Base-by-base conservation (phyloP, 2,888 invertebrate species). In the Colostygia pectinataria region DNA sequence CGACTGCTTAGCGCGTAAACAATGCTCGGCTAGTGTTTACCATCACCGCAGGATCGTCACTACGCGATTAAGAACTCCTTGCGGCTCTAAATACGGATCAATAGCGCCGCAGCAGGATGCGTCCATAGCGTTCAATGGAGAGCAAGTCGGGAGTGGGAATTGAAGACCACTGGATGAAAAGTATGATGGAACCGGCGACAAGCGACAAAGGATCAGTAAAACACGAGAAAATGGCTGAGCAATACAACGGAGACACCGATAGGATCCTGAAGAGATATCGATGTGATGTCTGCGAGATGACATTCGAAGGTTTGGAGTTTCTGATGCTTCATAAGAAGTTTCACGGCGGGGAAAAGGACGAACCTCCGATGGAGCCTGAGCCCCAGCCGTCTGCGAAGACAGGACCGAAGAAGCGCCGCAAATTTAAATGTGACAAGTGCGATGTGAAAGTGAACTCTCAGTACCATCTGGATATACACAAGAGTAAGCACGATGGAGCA, bases 121-220 rank as follows among this genome's bases (percentile, higher is more conserved):
- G 74, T 71, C 72, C 73, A 55, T 80, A 80, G 65, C 51, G 63
- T 55, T 73, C 77, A 83, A 88, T 89, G 90, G 88, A 89, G 76
- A 77, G 76, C 51, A 88, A 88, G 65, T 76, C 86, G 56, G 84
- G 81, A 59, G 76, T 79, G 56, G 82, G 83, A 36, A 81, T 83
- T 61, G 82, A 82, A 68, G 86, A 89, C 55, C 89, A 88, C 61
- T 90, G 89, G 89, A 86, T 89, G 83, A 89, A 88, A 72, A 85
- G 76, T 77, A 83, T 89, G 74, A 90, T 90, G 89, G 89, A 90
- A 65, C 82, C 88, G 66, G 80, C 85, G 68, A 76, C 80, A 45
- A 81, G 74, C 57, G 88, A 89, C 70, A 84, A 87, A 74, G 77
- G 77, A 57, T 79, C 78, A 55, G 84, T 90, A 15, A 90, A 90